Evolutionary conservation across 1,140 invertebrate species (phyloP), one percentile per base, ranked within the genome.

Genomic region (Melanaphis sacchari): DNA sequence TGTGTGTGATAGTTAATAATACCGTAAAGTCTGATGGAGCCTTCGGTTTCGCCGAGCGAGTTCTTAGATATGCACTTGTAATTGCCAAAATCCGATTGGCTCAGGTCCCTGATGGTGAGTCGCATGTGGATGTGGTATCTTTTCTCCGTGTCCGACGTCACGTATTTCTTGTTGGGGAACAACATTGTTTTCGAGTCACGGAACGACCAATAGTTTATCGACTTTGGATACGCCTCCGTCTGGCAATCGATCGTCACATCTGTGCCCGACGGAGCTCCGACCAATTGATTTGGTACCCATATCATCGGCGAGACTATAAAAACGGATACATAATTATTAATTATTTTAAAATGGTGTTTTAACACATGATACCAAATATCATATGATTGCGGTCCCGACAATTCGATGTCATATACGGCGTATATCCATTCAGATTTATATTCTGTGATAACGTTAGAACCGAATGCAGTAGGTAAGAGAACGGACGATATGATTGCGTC

Each of bases 191-290:
- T 93, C 26, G 91, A 84, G 31, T 93, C 93, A 0, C 91, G 89
- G 46, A 93, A 94, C 90, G 91, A 92, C 98, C 98, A 99, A 95
- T 98, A 98, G 95, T 97, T 98, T 95, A 98, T 98, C 92, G 98
- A 98, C 94, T 97, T 96, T 85, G 98, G 98, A 95, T 98, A 97
- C 36, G 98, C 98, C 95, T 99, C 98, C 2, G 98, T 98, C 95
- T 98, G 97, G 95, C 98, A 99, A 95, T 99, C 98, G 94, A 99
- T 97, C 18, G 98, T 98, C 84, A 99, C 98, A 95, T 98, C 97
- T 41, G 97, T 98, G 87, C 97, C 98, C 84, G 97, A 96, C 91
- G 98, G 98, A 49, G 98, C 98, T 5, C 98, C 98, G 91, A 99
- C 97, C 95, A 98, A 96, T 95, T 98, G 98, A 96, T 98, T 98